Conservation (phyloP, 2,113 vertebrate genomes). For the Bagarius yarrelli region DNA sequence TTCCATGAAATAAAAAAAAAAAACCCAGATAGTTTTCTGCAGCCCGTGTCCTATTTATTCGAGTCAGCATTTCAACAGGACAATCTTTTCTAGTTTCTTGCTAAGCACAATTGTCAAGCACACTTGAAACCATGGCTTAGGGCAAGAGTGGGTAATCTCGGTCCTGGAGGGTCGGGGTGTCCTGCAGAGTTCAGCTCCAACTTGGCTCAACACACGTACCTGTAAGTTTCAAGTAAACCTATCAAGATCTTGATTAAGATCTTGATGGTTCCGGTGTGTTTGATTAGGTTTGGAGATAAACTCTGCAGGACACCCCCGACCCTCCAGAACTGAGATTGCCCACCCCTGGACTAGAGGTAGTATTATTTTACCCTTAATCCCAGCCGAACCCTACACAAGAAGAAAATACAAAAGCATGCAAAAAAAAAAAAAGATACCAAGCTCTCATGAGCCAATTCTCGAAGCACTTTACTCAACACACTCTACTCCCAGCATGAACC, state of each 20-base stretch:
- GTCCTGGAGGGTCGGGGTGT: too few relatives aligned
- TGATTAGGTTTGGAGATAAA: too few relatives aligned
- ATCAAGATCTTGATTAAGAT: too few relatives aligned
- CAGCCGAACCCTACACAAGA: background rate
- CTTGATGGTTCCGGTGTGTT: too few relatives aligned
- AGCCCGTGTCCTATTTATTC: background rate
- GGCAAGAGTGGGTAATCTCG: too few relatives aligned
- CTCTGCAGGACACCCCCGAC: too few relatives aligned
- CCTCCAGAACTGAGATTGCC: too few relatives aligned
- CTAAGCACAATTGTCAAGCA: background rate
- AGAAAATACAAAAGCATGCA: background rate
- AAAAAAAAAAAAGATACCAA: background rate
- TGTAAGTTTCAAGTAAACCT: too few relatives aligned
- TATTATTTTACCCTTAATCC: background rate
- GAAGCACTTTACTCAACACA: background rate
- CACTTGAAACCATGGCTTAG: background rate
- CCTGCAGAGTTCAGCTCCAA: too few relatives aligned
- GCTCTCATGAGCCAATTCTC: background rate
- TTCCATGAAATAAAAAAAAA: background rate
- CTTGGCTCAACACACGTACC: too few relatives aligned
- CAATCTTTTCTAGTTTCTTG: background rate
- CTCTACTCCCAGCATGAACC: conserved; percentile 4
- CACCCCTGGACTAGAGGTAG: too few relatives aligned
- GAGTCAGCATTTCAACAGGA: background rate
- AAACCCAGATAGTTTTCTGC: background rate